Evolutionary conservation across 2,888 invertebrate species (phyloP).

Genomic region (Bimastos eiseni): DNA sequence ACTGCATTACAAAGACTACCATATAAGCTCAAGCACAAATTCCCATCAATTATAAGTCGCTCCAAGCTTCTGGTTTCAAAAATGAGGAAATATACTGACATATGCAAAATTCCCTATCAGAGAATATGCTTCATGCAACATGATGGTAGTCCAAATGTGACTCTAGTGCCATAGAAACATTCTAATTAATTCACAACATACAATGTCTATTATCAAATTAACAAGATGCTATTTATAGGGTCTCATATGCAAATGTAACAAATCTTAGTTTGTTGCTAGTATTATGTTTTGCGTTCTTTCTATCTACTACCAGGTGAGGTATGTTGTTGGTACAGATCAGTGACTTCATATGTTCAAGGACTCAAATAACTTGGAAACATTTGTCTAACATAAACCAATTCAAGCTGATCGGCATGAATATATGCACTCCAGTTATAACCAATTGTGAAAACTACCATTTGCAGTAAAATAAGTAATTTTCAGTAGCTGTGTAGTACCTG

Average conservation of each 20-base stretch:
- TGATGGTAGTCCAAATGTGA: too few species aligned
- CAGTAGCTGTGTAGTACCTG: not conserved
- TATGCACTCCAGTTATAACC: not conserved
- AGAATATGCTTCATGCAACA: not conserved
- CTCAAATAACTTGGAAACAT: not conserved
- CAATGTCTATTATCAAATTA: not conserved
- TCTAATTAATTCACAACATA: not conserved
- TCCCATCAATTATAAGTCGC: not conserved
- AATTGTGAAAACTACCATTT: not conserved
- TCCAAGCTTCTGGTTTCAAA: not conserved
- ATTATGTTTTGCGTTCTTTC: not conserved
- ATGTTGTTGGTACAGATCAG: not conserved
- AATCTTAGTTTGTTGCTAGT: not conserved
- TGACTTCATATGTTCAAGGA: not conserved
- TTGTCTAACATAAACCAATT: not conserved
- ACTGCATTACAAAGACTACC: not conserved
- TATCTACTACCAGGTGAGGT: not conserved
- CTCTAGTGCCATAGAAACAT: not conserved
- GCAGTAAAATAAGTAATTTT: not conserved
- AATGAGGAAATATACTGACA: not conserved
- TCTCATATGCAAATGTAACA: not conserved
- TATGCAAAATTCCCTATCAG: not conserved
- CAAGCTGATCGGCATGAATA: not conserved
- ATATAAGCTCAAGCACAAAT: not conserved
- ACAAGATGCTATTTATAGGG: not conserved